Conservation (phyloP, 2,888 invertebrate species). For the Oegoconia quadripuncta region DNA sequence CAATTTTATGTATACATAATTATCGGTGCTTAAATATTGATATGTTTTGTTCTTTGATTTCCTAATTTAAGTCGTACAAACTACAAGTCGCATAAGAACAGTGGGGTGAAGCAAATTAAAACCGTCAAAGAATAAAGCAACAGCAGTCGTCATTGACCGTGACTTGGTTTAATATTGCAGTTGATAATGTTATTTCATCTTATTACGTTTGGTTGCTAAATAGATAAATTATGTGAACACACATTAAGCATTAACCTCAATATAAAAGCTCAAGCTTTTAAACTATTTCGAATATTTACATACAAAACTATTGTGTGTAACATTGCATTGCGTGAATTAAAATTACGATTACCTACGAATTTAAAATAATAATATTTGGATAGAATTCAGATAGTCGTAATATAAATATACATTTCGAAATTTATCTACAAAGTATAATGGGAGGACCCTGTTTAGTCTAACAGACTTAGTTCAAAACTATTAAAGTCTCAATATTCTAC, state of each 20-base stretch:
- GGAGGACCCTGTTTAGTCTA: conserved; percentile 68
- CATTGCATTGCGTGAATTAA: conserved; percentile 42
- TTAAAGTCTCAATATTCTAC: conserved; percentile 27
- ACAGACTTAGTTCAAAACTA: conserved; percentile 41
- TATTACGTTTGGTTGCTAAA: conserved; percentile 13
- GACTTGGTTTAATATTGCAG: neutral
- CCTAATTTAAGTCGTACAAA: no score
- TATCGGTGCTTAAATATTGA: conserved; percentile 40
- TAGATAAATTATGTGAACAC: conserved; percentile 20
- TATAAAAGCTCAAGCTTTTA: conserved; percentile 34
- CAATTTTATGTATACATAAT: conserved; percentile 7
- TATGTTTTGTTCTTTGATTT: conserved; percentile 33
- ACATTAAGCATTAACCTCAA: conserved; percentile 27
- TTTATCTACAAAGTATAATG: conserved; percentile 59
- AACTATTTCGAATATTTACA: conserved; percentile 45
- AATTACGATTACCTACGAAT: conserved; percentile 34
- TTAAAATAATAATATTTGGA: conserved; percentile 60
- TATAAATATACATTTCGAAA: conserved; percentile 42
- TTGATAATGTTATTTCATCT: conserved; percentile 16
- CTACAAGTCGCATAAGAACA: conserved; percentile 5
- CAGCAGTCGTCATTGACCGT: neutral
- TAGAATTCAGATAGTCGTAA: conserved; percentile 47
- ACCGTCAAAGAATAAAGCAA: neutral
- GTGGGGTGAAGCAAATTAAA: conserved; percentile 12
- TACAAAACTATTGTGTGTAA: conserved; percentile 27